Base-by-base conservation (phyloP, 2,797 vertebrate species). In the Carapus acus region DNA sequence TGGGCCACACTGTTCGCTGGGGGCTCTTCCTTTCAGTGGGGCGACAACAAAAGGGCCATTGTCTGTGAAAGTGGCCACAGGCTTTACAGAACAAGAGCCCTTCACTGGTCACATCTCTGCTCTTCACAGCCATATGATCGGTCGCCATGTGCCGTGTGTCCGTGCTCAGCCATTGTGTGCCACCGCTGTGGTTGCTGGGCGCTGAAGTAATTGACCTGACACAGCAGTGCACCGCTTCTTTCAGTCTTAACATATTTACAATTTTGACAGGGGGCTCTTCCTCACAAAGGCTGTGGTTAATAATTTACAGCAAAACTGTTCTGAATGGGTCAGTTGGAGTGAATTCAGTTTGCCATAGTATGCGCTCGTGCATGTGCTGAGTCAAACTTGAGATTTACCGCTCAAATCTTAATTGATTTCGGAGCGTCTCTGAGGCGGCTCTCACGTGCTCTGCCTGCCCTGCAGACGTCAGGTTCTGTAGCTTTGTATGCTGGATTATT, bases 1-100 rank as follows among this genome's bases (percentile, higher is more conserved):
- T 75, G 79, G 84, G 62, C 77, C 71, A 71, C 78, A 73, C 67
- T 80, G 78, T 86, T 85, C 81, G 79, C 74, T 65, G 52, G 74
- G 71, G 67, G 73, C 75, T 84, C 78, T 83, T 86, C 76, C 77
- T 81, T 81, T 86, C 79, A 77, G 55, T 61, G 45, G 62, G 62
- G 62, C 64, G 64, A 58, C 81, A 70, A 87, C 87, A 88, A 88
- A 86, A 83, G 84, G 62, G 42, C 65, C 67, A 84, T 89, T 89
- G 85, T 88, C 53, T 52, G 59, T 58, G 64, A 46, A 71, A 80
- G 81, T 80, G 71, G 24, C 80, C 60, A 69, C 73, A 65, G 80
- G 63, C 80, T 82, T 88, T 86, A 73, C 79, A 73, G 80, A 81
- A 83, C 68, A 69, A 82, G 80, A 73, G 70, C 67, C 76, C 77